Conservation (phyloP, 2,888 invertebrate species). For the Drosophila villosipedis region DNA sequence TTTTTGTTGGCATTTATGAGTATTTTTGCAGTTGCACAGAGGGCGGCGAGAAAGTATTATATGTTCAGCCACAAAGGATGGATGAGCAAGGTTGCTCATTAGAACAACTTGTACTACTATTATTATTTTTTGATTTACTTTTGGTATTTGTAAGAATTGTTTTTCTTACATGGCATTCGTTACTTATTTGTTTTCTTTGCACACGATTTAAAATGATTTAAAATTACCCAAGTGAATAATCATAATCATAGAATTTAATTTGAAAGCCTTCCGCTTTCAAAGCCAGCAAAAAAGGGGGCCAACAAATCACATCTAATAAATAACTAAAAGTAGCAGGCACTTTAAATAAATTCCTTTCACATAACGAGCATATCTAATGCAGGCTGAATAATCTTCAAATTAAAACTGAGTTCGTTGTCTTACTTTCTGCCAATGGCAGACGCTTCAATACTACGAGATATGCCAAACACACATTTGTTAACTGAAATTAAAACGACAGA, state of each 20-base stretch:
- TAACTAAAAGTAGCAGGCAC: constrained; percentile 8
- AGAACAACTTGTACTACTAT: constrained; percentile 12
- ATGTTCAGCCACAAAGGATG: constrained; percentile 5
- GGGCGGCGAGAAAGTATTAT: background rate
- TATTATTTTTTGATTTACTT: background rate
- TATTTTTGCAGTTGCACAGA: constrained; percentile 31
- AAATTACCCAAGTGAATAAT: background rate
- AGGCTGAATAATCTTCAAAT: constrained; percentile 42
- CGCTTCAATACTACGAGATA: constrained; percentile 14
- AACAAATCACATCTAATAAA: constrained; percentile 8
- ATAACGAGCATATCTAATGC: constrained; percentile 22
- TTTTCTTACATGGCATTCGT: background rate
- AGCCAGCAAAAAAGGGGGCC: background rate
- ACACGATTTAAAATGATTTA: background rate
- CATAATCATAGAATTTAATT: background rate
- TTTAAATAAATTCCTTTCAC: constrained; percentile 29
- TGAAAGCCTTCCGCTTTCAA: background rate
- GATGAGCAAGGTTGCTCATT: constrained; percentile 46
- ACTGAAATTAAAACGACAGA: constrained; percentile 70
- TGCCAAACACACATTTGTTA: constrained; percentile 40
- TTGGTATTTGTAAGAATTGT: background rate
- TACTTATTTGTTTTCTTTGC: background rate
- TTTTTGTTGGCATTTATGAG: constrained; percentile 61
- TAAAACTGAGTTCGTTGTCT: constrained; percentile 43
- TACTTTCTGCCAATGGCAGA: constrained; percentile 50